phyloP scores from a whole-genome alignment of 2,113 vertebrate species.

The Sarotherodon lohbergeri region DNA sequence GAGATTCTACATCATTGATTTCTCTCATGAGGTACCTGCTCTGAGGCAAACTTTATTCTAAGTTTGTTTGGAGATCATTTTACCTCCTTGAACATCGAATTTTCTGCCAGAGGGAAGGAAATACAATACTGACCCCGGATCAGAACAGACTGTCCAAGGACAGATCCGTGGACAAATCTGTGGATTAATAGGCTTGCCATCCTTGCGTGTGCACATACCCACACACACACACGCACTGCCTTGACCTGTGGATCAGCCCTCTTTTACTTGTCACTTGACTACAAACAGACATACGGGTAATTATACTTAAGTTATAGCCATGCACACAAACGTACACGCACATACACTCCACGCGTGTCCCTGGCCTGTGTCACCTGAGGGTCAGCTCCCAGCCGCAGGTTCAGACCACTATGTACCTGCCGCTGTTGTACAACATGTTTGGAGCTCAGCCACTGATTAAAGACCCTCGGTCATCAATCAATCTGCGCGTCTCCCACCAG shows the following conservation, averaged over 20 bases:
- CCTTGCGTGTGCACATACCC: not conserved
- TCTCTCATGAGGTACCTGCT: conserved; percentile 31
- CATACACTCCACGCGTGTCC: not conserved
- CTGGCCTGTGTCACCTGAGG: conserved; percentile 21
- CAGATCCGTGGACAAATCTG: not conserved
- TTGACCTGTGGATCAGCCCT: conserved; percentile 24
- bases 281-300: not conserved
- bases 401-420: not conserved
- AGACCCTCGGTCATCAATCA: conserved; percentile 67
- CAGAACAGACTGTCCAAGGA: conserved; percentile 30
- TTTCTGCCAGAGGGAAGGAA: conserved; percentile 18
- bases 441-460: conserved; percentile 63
- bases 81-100: conserved; percentile 38
- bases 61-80: conserved; percentile 36
- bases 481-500: conserved; percentile 35
- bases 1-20: conserved; percentile 26
- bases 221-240: not conserved
- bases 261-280: conserved; percentile 9
- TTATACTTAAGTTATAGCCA: not conserved
- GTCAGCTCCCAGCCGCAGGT: conserved; percentile 7
- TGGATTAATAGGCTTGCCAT: not conserved
- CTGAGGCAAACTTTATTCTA: conserved; percentile 38
- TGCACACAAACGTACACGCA: not conserved
- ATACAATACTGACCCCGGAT: conserved; percentile 32
- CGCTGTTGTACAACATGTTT: conserved; percentile 48